These are phyloP conservation scores for Alaudala cheleensis DNA, from an alignment of 2,113 vertebrate species.

Conservation along the genomic window DNA sequence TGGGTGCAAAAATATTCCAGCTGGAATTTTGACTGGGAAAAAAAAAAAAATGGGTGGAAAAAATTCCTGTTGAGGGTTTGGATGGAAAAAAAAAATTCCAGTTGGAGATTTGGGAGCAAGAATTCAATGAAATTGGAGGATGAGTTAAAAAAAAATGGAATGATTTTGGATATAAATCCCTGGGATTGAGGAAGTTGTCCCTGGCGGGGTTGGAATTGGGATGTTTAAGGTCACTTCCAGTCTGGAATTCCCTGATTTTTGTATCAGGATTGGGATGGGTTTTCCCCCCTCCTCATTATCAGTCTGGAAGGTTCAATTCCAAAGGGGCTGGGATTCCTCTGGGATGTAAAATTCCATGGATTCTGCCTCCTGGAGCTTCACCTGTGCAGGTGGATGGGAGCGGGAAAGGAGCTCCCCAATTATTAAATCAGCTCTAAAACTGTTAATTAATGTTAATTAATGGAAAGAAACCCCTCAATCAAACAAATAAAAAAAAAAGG, in stretches of 20 bases:
- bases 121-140: background rate
- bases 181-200: background rate
- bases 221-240: background rate
- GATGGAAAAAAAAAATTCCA: background rate
- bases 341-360: background rate
- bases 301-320: background rate
- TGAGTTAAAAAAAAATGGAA: fast-evolving
- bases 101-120: background rate
- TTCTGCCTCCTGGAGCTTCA: fast-evolving
- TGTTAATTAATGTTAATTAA: background rate
- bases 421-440: background rate
- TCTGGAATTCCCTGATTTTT: background rate
- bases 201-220: background rate
- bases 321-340: background rate
- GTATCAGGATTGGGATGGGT: fast-evolving
- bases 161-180: fast-evolving
- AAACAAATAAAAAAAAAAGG: background rate
- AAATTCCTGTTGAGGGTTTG: background rate
- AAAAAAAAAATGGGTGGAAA: background rate
- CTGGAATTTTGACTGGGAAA: too few relatives aligned
- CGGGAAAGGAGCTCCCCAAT: fast-evolving
- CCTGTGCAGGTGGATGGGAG: background rate
- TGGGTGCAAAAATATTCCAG: background rate
- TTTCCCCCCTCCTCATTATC: fast-evolving
- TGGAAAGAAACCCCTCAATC: background rate